Conservation (phyloP, 2,797 vertebrate species). For the Spondyliosoma cantharus region DNA sequence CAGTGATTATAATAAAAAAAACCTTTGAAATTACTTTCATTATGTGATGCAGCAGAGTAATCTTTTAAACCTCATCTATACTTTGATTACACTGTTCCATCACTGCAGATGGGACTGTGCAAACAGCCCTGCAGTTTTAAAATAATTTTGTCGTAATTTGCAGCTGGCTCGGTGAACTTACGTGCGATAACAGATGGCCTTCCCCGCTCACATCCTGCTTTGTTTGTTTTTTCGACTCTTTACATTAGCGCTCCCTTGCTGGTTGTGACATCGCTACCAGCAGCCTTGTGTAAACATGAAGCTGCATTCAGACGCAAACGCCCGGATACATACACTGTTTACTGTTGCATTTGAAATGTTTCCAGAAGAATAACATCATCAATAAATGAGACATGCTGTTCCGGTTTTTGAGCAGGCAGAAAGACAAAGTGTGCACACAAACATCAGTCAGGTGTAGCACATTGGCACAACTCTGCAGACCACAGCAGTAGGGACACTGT, state of each 20-base stretch:
- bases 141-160: background rate
- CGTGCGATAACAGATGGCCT: background rate
- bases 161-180: background rate
- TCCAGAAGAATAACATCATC: background rate
- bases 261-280: background rate
- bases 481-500: conserved; percentile 6
- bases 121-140: background rate
- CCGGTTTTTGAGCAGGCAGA: background rate
- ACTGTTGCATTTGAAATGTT: conserved; percentile 17
- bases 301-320: background rate
- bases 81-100: background rate
- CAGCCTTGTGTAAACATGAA: conserved; percentile 12
- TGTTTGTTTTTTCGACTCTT: conserved; percentile 2
- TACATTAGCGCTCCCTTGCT: background rate
- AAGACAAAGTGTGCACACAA: background rate
- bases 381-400: conserved; percentile 19
- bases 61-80: background rate
- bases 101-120: background rate
- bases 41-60: background rate
- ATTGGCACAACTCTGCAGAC: background rate
- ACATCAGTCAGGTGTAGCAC: background rate
- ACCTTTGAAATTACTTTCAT: background rate
- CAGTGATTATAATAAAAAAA: background rate
- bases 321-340: background rate
- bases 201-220: background rate